Evolutionary conservation across 92 coral and sea anemone species (phyloP).

Genomic region (Montipora capitata): DNA sequence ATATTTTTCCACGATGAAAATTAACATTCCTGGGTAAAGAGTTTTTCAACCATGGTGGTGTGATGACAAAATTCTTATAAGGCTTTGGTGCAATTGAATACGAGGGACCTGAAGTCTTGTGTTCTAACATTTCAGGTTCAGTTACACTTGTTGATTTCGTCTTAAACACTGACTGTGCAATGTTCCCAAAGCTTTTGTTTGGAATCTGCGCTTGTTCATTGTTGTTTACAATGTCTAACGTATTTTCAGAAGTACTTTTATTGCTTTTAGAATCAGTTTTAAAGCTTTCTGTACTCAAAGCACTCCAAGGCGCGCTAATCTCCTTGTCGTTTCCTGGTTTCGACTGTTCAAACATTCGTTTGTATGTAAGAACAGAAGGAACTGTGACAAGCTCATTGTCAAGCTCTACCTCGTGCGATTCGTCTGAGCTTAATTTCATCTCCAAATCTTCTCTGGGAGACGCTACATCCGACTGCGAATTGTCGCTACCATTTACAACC

Average conservation of each 20-base stretch:
- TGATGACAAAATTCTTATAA: conserved; percentile 44
- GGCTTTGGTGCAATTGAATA: conserved; percentile 54
- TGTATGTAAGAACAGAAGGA: conserved; percentile 71
- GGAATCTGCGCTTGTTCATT: conserved; percentile 22
- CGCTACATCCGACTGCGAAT: not conserved
- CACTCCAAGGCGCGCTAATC: not conserved
- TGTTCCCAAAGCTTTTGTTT: conserved; percentile 18
- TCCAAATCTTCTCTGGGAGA: conserved; percentile 2
- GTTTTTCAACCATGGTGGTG: conserved; percentile 63
- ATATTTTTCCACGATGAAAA: conserved; percentile 6
- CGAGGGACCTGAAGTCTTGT: not conserved
- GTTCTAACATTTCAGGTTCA: not conserved
- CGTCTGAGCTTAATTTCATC: not conserved
- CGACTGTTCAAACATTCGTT: conserved; percentile 76
- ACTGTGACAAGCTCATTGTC: conserved; percentile 61
- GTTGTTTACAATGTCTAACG: not conserved
- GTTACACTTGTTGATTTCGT: conserved; percentile 26
- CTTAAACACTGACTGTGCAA: conserved; percentile 24
- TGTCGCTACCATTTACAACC: not conserved
- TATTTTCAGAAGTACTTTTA: conserved; percentile 20
- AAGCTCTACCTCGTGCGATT: not conserved
- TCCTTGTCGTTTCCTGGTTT: conserved; percentile 21
- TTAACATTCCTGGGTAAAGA: not conserved
- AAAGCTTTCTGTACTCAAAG: not conserved
- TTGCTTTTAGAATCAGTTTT: conserved; percentile 28